Base-by-base conservation (phyloP, 2,113 vertebrate species). In the Setophaga petechia region DNA sequence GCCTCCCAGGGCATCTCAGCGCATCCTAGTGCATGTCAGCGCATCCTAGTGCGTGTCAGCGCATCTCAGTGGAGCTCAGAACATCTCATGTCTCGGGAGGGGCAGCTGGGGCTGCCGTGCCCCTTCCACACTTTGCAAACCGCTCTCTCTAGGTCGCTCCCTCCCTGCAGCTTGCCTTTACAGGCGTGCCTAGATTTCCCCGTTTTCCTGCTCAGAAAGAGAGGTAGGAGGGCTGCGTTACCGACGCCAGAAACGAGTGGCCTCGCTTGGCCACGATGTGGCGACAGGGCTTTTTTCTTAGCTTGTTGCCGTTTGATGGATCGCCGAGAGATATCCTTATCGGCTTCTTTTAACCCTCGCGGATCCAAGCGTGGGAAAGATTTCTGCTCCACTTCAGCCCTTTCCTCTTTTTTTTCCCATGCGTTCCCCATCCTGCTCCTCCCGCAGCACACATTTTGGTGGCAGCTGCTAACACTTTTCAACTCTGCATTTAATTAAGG, bases 401-500 rank as follows among this genome's bases (percentile, higher is more conserved):
- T 21, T 52, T 55, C 15, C 10, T 8, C 24, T 31, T 75, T 52
- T 46, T 77, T 25, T 21, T 31, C 66, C 79, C 79, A 84, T 3
- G 0, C 1, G 0, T 49, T n/a, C n/a, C 30, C n/a, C 58, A 21
- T 85, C 62, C 66, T 22, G 31, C 44, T 52, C n/a, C 1, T 1
- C 25, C n/a, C 0, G 0, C 74, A 68, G 52, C 35, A 31, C 22
- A 9, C 44, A 76, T 72, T 85, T 63, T 93, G 44, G 39, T 6
- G 9, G 71, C 87, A 91, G 81, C 81, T 95, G 87, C 44, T 85
- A 94, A 54, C 12, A 25, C 31, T 87, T 85, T 76, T 73, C 55
- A 49, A 11, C 20, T 91, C 93, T 90, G 90, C 74, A 80, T 94
- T 96, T 76, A 90, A 96, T 95, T 96, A 93, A 17, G 49, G 49